Conservation (phyloP, 1,140 invertebrate genomes). For the Drosophila ambigua region DNA sequence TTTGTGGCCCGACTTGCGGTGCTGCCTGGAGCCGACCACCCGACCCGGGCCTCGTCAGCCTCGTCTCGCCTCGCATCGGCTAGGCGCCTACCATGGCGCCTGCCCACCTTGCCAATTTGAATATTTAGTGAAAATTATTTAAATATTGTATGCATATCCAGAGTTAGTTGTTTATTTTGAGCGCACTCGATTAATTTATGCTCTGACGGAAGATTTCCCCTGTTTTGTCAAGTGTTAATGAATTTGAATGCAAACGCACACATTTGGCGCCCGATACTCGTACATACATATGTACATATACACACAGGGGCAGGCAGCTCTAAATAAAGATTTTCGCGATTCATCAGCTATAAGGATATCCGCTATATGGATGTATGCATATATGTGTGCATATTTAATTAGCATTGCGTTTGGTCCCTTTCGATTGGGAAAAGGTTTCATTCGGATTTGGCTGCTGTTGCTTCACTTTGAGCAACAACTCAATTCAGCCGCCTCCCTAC, state of each 20-base stretch:
- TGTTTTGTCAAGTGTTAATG: conserved; percentile 45
- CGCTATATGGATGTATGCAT: conserved; percentile 3
- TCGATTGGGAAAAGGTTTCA: not conserved
- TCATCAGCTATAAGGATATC: conserved; percentile 22
- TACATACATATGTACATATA: conserved; percentile 15
- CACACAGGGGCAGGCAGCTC: not conserved
- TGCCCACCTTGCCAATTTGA: conserved; percentile 66
- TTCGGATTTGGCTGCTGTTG: not conserved
- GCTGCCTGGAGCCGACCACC: not conserved
- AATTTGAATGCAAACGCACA: conserved; percentile 17
- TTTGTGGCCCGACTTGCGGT: conserved; percentile 52
- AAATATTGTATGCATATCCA: conserved; percentile 34
- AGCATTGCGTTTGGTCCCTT: not conserved
- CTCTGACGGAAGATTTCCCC: conserved; percentile 49
- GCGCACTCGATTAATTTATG: conserved; percentile 56
- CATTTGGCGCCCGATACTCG: conserved; percentile 1
- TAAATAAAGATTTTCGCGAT: conserved; percentile 31
- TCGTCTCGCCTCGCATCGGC: conserved; percentile 23
- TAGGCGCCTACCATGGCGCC: conserved; percentile 51
- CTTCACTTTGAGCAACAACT: too few species aligned
- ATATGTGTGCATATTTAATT: conserved; percentile 15
- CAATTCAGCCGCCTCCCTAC: conserved; percentile 10
- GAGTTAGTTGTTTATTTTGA: conserved; percentile 19
- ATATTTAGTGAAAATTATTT: conserved; percentile 54
- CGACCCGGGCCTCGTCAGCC: conserved; percentile 28